Base-by-base conservation (phyloP, 2,797 vertebrate species). In the Spea hammondii region DNA sequence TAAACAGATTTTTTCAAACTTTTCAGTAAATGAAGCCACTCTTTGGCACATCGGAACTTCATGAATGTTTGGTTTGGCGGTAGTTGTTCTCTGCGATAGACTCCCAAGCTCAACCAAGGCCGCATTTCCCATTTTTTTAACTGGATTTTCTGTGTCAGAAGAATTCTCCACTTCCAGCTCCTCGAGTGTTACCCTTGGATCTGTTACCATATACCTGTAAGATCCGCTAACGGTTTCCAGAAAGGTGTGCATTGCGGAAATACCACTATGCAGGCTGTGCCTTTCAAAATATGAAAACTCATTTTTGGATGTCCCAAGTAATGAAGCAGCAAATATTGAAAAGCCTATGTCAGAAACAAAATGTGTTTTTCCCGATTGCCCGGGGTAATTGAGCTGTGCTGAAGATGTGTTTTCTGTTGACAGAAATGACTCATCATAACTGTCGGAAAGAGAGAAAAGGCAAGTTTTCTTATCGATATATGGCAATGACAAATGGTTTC, bases 311-410 rank as follows among this genome's bases (percentile, higher is more conserved):
- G 17, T 68, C 60, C 54, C 69, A 14, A 67, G 55, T 64, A 77
- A 81, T 68, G 74, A 81, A 62, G 62, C 12, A 53, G 47, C 62
- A 53, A 65, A 5, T 51, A 12, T 72, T 81, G 55, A 67, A 68
- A 53, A 67, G 54, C 47, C 50, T n/a, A 77, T 68, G 60, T 73
- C 45, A 46, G 17, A 44, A 44, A 70, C 60, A 65, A 76, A 72
- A 55, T 67, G 53, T 67, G 47, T 62, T 13, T 80, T 45, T 66
- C 65, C 53, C 8, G 13, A 11, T 5, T 60, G 68, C 47, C 45
- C 48, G 5, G 47, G 7, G 62, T 76, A 57, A 76, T 59, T 72
- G 48, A 77, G 70, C 17, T 4, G 54, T 59, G 4, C 59, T 77
- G 62, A 59, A 82, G 73, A 82, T 53, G 55, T n/a, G 45, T 67